A percentile compares a stretch with the other conserved stretches of the same genome.
These are phyloP conservation scores for Rhabdomys dilectus DNA, from an alignment of 2,113 vertebrate species.

Conservation along the genomic window DNA sequence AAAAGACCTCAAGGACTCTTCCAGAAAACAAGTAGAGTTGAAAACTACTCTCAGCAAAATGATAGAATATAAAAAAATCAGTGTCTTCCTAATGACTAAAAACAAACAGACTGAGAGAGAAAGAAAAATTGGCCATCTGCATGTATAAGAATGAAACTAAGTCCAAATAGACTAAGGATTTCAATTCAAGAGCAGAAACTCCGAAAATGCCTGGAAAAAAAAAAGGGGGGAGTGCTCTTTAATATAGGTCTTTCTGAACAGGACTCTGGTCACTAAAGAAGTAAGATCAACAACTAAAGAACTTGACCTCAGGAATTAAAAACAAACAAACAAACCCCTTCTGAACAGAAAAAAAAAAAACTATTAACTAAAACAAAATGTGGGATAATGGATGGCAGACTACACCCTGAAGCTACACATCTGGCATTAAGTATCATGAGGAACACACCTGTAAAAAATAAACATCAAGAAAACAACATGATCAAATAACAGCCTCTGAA, in stretches of 20 bases:
- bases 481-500: neutral
- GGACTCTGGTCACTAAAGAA: neutral
- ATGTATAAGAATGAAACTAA: neutral
- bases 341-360: neutral
- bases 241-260: neutral
- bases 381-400: neutral
- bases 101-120: neutral
- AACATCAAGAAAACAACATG: neutral
- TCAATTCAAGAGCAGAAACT: neutral
- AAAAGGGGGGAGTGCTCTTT: neutral
- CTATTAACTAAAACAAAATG: neutral
- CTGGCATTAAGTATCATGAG: neutral
- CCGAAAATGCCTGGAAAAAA: neutral
- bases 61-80: neutral
- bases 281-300: neutral
- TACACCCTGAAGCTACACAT: neutral
- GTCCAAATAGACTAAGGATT: neutral
- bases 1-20: neutral
- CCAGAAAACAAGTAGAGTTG: neutral
- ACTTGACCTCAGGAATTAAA: neutral
- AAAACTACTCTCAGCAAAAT: neutral
- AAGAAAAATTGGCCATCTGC: neutral
- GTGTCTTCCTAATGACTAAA: neutral
- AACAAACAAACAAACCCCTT: no score
- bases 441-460: neutral